A percentile compares a stretch with the other conserved stretches of the same genome.
These are phyloP conservation scores for Diplolepis rosae DNA, from an alignment of 2,888 invertebrate species.

Conservation along the genomic window DNA sequence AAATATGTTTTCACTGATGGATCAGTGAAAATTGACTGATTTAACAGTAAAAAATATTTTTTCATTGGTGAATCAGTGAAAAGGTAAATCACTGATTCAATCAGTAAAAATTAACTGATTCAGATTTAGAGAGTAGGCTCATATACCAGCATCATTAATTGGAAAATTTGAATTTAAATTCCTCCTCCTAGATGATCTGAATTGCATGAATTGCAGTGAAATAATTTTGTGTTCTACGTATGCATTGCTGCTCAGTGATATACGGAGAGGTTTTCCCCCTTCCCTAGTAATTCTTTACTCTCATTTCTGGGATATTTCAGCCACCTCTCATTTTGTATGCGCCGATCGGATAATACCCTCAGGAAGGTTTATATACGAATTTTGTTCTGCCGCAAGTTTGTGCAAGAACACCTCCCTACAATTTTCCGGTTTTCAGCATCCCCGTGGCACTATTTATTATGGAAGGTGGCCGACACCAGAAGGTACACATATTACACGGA, in stretches of 20 bases:
- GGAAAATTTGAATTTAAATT: no score
- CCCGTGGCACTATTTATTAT: conserved; percentile 37
- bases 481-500: conserved; percentile 21
- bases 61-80: no score
- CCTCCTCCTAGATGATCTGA: background rate
- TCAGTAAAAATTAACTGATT: no score
- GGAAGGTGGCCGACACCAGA: conserved; percentile 36
- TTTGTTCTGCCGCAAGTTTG: conserved; percentile 36
- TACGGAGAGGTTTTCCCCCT: conserved; percentile 6
- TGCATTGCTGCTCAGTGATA: background rate
- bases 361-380: conserved; percentile 40
- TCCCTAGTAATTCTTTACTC: conserved; percentile 1
- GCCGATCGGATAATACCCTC: conserved; percentile 38
- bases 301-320: background rate
- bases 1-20: no score
- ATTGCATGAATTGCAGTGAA: background rate
- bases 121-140: no score
- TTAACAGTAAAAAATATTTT: no score
- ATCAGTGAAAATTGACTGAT: no score
- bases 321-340: conserved; percentile 8
- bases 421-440: conserved; percentile 37
- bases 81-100: no score
- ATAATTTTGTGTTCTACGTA: conserved; percentile 4
- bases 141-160: no score
- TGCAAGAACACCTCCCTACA: conserved; percentile 22